Base-by-base conservation (phyloP, 2,113 vertebrate species). In the Ciconia boyciana region DNA sequence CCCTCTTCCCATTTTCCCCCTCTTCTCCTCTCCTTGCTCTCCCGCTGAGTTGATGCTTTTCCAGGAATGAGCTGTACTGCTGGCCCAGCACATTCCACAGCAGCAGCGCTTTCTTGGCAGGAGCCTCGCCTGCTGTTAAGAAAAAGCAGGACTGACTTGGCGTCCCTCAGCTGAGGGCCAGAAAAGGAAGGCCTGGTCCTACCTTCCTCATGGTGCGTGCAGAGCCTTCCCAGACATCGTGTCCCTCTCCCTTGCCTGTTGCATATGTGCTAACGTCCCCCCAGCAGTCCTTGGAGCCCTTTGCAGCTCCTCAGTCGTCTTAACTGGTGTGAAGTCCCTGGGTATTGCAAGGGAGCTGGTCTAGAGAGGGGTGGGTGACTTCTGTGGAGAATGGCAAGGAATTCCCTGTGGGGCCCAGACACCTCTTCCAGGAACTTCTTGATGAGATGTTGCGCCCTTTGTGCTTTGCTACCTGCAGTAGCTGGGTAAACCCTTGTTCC, bases 11-110 rank as follows among this genome's bases (percentile, higher is more conserved):
- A 2, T 80, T 92, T 90, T 76, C 54, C 75, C 85, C 78, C 92
- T 93, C 64, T 96, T 95, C 96, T 93, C 82, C 75, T 95, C 74
- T 96, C 88, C 79, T 87, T 69, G 93, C 94, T 94, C 96, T 97
- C 97, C 91, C 3, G 86, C 96, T 93, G 96, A 95, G 96, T 94
- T 98, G 97, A 97, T 97, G 95, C 95, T 94, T 95, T 98, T 97
- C 96, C 97, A 97, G 97, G 97, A 97, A 97, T 97, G 95, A 97
- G 91, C 95, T 89, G 89, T 98, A 96, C 94, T 98, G 97, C 97
- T 97, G 87, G 95, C 91, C 90, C 92, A 98, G 97, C 97, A 97
- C 97, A 98, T 98, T 98, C 97, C 97, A 95, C 90, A 93, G 92
- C 96, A 95, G 96, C 93, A 94, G 95, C 41, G 2, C 85, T 92